Evolutionary conservation across 2,888 invertebrate genomes (phyloP).

Genomic region (Drosophila niveifrons): DNA sequence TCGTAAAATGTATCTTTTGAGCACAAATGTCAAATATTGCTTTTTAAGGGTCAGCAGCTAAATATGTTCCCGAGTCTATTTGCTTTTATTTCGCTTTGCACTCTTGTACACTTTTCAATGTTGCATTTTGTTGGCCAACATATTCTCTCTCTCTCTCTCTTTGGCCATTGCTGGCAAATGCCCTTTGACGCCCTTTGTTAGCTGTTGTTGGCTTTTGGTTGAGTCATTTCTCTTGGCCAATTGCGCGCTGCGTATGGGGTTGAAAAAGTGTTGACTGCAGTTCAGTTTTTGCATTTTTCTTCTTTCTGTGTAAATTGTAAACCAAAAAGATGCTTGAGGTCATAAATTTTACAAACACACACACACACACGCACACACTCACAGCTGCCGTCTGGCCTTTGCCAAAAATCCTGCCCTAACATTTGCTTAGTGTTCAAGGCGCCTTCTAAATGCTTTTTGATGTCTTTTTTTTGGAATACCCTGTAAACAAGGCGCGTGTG

Average conservation of each 20-base stretch:
- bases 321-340: constrained; percentile 19
- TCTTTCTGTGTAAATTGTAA: constrained; percentile 21
- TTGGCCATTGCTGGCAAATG: constrained; percentile 29
- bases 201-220: constrained; percentile 24
- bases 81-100: constrained; percentile 11
- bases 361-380: background rate
- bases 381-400: constrained; percentile 22
- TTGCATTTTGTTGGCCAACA: constrained; percentile 46
- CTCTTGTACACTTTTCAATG: constrained; percentile 61
- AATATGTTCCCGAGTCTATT: constrained; percentile 39
- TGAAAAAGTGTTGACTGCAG: constrained; percentile 49
- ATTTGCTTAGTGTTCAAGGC: constrained; percentile 27
- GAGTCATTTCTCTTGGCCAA: constrained; percentile 52
- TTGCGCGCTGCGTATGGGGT: constrained; percentile 23
- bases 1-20: constrained; percentile 70
- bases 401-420: constrained; percentile 39
- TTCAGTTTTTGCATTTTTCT: constrained; percentile 30
- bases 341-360: constrained; percentile 26
- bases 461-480: constrained; percentile 33
- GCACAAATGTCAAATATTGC: constrained; percentile 81
- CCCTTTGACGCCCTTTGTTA: constrained; percentile 42
- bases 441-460: constrained; percentile 36
- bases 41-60: constrained; percentile 78
- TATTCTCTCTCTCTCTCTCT: constrained; percentile 11
- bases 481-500: background rate